Conservation (phyloP, 2,888 invertebrate species). For the Drosophila percnosoma region DNA sequence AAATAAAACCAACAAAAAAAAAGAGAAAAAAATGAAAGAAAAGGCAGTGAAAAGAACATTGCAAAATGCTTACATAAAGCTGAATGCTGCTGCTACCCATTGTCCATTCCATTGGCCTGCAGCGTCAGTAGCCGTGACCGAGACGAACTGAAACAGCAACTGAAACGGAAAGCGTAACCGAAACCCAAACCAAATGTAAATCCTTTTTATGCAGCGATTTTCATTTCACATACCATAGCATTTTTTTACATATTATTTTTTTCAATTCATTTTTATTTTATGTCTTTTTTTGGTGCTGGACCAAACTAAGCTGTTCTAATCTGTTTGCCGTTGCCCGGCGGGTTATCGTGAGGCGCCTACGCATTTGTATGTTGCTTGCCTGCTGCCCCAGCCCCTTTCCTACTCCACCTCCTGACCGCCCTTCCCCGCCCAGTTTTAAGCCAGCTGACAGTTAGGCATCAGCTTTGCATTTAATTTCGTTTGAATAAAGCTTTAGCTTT, state of each 20-base stretch:
- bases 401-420: neutral
- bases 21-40: neutral
- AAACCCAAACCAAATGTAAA: slow-evolving; percentile 50
- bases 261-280: slow-evolving; percentile 22
- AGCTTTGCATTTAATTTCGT: slow-evolving; percentile 54
- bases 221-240: slow-evolving; percentile 38
- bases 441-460: slow-evolving; percentile 9
- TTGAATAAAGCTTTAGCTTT: slow-evolving; percentile 56
- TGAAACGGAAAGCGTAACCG: slow-evolving; percentile 22
- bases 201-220: slow-evolving; percentile 69
- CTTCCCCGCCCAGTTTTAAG: neutral
- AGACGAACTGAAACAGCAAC: slow-evolving; percentile 36
- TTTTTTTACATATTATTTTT: slow-evolving; percentile 17
- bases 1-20: slow-evolving; percentile 1
- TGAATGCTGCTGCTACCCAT: slow-evolving; percentile 36
- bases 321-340: slow-evolving; percentile 63
- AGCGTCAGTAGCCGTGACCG: slow-evolving; percentile 71
- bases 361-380: slow-evolving; percentile 7
- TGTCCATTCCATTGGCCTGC: slow-evolving; percentile 64
- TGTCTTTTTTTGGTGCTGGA: slow-evolving; percentile 19
- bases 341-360: slow-evolving; percentile 26
- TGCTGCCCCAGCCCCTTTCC: neutral
- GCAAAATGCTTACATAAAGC: slow-evolving; percentile 46
- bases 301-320: slow-evolving; percentile 72
- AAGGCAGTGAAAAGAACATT: slow-evolving; percentile 41